Evolutionary conservation across 2,113 vertebrate genomes (phyloP).

Genomic region (Australoheros scitulus): DNA sequence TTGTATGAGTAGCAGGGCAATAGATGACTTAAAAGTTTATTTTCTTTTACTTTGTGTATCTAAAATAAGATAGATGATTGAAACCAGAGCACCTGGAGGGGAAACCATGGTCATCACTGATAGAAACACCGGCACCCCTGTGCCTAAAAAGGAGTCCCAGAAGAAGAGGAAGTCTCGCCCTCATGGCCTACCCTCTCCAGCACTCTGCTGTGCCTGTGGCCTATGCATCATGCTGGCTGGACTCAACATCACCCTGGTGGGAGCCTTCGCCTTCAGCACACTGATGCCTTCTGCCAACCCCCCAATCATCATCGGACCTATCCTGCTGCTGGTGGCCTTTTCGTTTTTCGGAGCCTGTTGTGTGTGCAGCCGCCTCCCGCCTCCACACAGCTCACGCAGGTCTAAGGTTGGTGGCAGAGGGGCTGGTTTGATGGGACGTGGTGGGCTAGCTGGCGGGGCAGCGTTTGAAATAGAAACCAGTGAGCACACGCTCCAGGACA

Average conservation of each 20-base stretch:
- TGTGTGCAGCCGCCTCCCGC: conserved; percentile 87
- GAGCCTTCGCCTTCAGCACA: conserved; percentile 91
- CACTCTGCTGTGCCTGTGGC: conserved; percentile 95
- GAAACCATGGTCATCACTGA: conserved; percentile 81
- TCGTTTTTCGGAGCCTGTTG: conserved; percentile 92
- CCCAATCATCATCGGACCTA: conserved; percentile 91
- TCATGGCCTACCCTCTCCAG: conserved; percentile 89
- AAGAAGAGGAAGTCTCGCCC: conserved; percentile 77
- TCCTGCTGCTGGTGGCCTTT: conserved; percentile 89
- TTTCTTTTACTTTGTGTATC: conserved; percentile 4
- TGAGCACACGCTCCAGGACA: conserved; percentile 95
- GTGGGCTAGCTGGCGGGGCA: conserved; percentile 72
- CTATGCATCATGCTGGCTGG: conserved; percentile 97
- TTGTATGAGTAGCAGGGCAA: not conserved
- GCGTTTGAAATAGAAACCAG: conserved; percentile 96
- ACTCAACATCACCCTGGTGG: conserved; percentile 96
- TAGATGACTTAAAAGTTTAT: conserved; percentile 1
- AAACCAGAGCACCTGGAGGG: conserved; percentile 15
- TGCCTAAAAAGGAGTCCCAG: conserved; percentile 83
- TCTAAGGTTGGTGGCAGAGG: conserved; percentile 78
- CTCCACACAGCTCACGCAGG: conserved; percentile 75
- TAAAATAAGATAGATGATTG: conserved; percentile 16
- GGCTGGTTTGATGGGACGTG: conserved; percentile 80
- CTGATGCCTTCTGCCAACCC: conserved; percentile 89
- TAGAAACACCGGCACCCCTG: conserved; percentile 78